These are phyloP conservation scores for Phenganax subtilis DNA, from an alignment of 92 coral and sea anemone genomes.

Conservation along the genomic window DNA sequence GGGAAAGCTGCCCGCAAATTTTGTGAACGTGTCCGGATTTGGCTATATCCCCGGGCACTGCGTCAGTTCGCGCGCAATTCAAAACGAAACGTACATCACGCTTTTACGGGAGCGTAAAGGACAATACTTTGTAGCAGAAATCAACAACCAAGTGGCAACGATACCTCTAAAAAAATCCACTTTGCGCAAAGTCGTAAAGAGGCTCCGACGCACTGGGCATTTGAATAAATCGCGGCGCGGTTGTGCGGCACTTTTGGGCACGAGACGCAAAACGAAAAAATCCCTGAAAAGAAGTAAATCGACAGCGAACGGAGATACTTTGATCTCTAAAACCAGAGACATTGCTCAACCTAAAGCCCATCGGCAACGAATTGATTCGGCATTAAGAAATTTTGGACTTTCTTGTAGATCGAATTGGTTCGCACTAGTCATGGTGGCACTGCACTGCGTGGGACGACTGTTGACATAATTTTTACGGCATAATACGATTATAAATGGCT, in stretches of 20 bases:
- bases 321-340: not conserved
- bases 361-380: not conserved
- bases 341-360: not conserved
- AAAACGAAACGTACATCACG: slow-evolving; percentile 70
- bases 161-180: not conserved
- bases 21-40: slow-evolving; percentile 70
- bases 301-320: not conserved
- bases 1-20: slow-evolving; percentile 63
- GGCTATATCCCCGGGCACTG: slow-evolving; percentile 65
- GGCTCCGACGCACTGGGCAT: not conserved
- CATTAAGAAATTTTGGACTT: not conserved
- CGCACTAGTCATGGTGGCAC: not conserved
- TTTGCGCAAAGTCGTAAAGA: not conserved
- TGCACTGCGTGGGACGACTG: not conserved
- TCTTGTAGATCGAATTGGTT: not conserved
- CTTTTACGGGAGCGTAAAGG: slow-evolving; percentile 44
- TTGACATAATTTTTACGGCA: slow-evolving; percentile 2
- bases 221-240: not conserved
- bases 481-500: not conserved
- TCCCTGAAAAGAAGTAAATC: not conserved
- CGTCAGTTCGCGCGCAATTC: slow-evolving; percentile 62
- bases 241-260: slow-evolving; percentile 1
- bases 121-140: slow-evolving; percentile 20
- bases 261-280: not conserved
- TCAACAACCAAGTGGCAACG: slow-evolving; percentile 12